Conservation (phyloP, 2,113 vertebrate genomes). For the Isurus oxyrinchus region DNA sequence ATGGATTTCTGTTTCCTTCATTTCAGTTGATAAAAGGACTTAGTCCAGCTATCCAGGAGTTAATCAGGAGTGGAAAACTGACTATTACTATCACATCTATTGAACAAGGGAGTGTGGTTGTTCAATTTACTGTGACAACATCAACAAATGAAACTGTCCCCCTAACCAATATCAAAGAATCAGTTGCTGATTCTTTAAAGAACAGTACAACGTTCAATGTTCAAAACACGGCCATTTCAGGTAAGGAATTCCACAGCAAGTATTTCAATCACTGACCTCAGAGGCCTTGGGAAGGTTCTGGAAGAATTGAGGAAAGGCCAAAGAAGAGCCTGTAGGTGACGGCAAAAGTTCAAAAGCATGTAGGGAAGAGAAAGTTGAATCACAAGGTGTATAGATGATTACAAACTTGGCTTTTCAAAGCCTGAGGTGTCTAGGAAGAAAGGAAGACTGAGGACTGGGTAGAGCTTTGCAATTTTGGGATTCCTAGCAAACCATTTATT, state of each 20-base stretch:
- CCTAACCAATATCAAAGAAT: neutral
- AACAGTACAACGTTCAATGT: neutral
- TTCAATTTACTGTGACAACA: neutral
- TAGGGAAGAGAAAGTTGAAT: neutral
- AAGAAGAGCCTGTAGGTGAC: neutral
- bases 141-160: neutral
- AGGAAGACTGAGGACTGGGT: neutral
- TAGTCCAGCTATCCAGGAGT: neutral
- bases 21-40: neutral
- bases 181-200: neutral
- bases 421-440: neutral
- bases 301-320: neutral
- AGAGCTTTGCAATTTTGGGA: neutral
- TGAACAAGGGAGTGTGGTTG: neutral
- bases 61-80: neutral
- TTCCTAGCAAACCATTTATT: neutral
- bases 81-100: neutral
- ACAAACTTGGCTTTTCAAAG: neutral
- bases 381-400: neutral
- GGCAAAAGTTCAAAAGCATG: neutral
- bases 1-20: neutral
- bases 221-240: neutral
- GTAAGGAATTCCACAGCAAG: neutral
- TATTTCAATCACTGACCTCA: neutral
- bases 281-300: neutral